Percentiles rank a stretch among this genome's conserved stretches.
Evolutionary conservation across 2,888 invertebrate species (phyloP).

Genomic region (Drosophila kanekoi): DNA sequence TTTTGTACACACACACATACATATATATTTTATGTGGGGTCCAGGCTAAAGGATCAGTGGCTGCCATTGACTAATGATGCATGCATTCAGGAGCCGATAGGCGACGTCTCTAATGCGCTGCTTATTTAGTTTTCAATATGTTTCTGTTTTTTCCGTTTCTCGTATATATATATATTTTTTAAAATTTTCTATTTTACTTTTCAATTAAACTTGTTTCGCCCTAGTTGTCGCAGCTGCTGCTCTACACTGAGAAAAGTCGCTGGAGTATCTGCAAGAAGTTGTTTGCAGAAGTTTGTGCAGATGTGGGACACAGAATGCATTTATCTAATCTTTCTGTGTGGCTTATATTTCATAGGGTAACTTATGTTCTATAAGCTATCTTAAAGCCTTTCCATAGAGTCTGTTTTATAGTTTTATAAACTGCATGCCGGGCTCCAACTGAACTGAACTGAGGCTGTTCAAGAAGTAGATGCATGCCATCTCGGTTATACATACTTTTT

Average conservation of each 20-base stretch:
- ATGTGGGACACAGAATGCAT: background rate
- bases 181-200: conserved; percentile 26
- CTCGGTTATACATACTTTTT: background rate
- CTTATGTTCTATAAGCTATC: no score
- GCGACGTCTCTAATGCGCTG: conserved; percentile 21
- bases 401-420: no score
- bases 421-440: no score
- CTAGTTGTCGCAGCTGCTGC: conserved; percentile 18
- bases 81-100: conserved; percentile 24
- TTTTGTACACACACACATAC: background rate
- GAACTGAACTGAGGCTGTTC: no score
- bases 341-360: no score
- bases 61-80: conserved; percentile 45
- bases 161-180: background rate
- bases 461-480: no score
- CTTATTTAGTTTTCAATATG: conserved; percentile 28
- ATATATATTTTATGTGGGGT: background rate
- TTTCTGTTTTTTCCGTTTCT: background rate
- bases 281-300: background rate
- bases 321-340: no score
- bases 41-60: conserved; percentile 15
- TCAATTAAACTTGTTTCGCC: conserved; percentile 48
- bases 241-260: conserved; percentile 24
- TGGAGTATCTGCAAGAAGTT: no score
- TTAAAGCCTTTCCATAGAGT: no score